phyloP scores from a whole-genome alignment of 2,888 invertebrate species.

The Xylophagus ater region DNA sequence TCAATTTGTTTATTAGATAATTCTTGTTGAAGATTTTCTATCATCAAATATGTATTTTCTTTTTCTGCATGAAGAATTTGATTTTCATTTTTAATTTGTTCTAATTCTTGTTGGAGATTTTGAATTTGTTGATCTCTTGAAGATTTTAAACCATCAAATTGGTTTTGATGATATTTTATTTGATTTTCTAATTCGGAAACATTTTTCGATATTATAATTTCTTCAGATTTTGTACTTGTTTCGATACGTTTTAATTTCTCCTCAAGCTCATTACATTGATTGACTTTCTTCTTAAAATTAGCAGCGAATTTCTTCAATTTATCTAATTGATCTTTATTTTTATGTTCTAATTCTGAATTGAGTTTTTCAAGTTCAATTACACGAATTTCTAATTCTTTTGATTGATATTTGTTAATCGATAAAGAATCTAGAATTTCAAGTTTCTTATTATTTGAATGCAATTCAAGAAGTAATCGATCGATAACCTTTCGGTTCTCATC shows the following conservation, averaged over 20 bases:
- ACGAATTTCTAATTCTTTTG: too few species aligned
- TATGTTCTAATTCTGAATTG: conserved; percentile 43
- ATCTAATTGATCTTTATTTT: conserved; percentile 58
- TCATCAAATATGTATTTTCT: too few species aligned
- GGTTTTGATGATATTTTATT: too few species aligned
- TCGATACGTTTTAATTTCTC: conserved; percentile 33
- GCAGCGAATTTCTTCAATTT: conserved; percentile 70
- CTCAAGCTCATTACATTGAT: conserved; percentile 54
- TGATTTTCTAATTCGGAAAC: too few species aligned
- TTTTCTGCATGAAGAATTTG: too few species aligned
- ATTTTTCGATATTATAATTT: too few species aligned
- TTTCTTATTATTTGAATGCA: conserved; percentile 30
- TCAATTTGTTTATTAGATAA: conserved; percentile 9
- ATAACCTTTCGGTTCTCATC: conserved; percentile 29
- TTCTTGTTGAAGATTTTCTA: conserved; percentile 7
- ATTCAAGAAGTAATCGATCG: conserved; percentile 21
- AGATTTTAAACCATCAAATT: too few species aligned
- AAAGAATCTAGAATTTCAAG: too few species aligned
- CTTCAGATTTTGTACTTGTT: neutral
- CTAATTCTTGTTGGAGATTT: too few species aligned
- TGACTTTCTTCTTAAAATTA: conserved; percentile 61
- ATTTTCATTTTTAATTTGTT: too few species aligned
- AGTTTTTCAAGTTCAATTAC: conserved; percentile 38
- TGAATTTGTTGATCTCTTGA: too few species aligned
- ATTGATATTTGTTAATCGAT: too few species aligned